Conservation (phyloP, 2,797 vertebrate species). For the Hippocampus kuda region DNA sequence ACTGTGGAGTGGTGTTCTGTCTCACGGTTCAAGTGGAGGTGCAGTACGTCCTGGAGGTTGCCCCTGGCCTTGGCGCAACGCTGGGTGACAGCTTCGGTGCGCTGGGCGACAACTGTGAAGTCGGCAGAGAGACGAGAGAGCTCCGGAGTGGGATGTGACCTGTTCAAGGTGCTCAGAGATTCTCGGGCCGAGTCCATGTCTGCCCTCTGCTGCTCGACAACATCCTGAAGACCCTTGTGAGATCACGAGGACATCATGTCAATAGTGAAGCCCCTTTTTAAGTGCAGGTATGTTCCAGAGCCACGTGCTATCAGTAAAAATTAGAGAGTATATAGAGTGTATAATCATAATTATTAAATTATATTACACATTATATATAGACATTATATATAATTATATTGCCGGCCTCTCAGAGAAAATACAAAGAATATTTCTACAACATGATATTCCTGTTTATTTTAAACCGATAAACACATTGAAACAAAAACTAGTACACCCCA, state of each 20-base stretch:
- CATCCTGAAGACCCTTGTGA: slow-evolving; percentile 72
- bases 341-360: no score
- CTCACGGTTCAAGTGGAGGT: slow-evolving; percentile 80
- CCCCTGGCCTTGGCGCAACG: slow-evolving; percentile 72
- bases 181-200: slow-evolving; percentile 76
- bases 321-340: no score
- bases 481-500: no score
- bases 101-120: slow-evolving; percentile 77
- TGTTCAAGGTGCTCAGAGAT: slow-evolving; percentile 78
- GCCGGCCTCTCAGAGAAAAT: no score
- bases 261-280: background rate
- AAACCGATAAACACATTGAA: no score
- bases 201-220: slow-evolving; percentile 77
- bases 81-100: slow-evolving; percentile 77
- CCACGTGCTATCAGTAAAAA: no score
- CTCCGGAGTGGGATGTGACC: slow-evolving; percentile 79
- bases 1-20: background rate
- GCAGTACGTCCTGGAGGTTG: slow-evolving; percentile 77
- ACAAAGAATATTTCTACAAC: no score
- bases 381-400: no score
- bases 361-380: no score
- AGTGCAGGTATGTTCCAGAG: no score
- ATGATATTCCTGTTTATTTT: no score
- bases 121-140: slow-evolving; percentile 74
- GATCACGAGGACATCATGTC: background rate